Evolutionary conservation across 2,888 invertebrate genomes (phyloP), one percentile per base, ranked within the genome.

Genomic region (Brenthis hecate): DNA sequence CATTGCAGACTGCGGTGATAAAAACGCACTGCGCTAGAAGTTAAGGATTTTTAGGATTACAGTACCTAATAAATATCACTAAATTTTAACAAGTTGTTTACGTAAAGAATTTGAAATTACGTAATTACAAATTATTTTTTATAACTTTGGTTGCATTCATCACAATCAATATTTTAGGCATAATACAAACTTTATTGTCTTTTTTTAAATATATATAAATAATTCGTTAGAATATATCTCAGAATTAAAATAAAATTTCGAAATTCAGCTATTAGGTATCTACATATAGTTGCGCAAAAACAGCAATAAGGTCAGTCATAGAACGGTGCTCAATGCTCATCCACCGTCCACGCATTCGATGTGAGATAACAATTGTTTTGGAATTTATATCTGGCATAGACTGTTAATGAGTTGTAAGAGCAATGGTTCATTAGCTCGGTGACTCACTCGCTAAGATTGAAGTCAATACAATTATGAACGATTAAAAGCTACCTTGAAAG

Each of bases 331-430:
- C 53, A 6, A 19, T 19, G 19, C 19, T 19, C 19, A 19, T 19
- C 19, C 19, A 19, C 19, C 19, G 19, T 48, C 56, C 55, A 63
- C 56, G 64, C 56, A 56, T 53, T 51, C n/a, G 23, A 64, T 71
- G 64, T 51, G 54, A 72, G 62, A 72, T 72, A 72, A 70, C 58
- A 65, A 70, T 64, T 62, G 72, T 70, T 70, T 58, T 65, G 60
- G 65, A 57, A 61, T 69, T 60, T 62, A 47, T 55, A 65, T 66
- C 61, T 62, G 53, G 58, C 48, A 48, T 58, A 19, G 19, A 36
- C n/a, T 62, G 68, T 57, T 70, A 62, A 71, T 65, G 68, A 61
- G 54, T 50, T 56, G 32, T 65, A 64, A 69, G 53, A 67, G 58
- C 56, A 66, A 64, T 14, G 57, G 66, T 66, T 69, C 57, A 67